These are phyloP conservation scores for Oreortyx pictus DNA, from an alignment of 2,797 vertebrate species.

Conservation along the genomic window DNA sequence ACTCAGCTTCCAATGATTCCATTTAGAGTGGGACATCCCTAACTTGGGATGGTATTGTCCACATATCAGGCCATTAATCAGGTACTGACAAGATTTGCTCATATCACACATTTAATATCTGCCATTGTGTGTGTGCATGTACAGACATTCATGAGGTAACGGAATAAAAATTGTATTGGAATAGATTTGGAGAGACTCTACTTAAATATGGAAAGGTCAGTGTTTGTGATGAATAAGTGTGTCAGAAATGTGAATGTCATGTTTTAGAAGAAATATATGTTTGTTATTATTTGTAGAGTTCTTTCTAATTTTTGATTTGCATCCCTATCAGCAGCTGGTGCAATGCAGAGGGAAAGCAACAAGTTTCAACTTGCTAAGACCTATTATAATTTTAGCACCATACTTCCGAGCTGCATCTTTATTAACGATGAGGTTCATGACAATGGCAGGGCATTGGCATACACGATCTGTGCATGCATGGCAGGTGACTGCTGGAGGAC, in stretches of 20 bases:
- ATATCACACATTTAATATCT: background rate
- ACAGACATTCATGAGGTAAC: background rate
- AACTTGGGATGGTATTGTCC: background rate
- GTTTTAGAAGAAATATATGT: background rate
- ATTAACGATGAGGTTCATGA: background rate
- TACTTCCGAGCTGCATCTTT: background rate
- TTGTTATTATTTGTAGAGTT: background rate
- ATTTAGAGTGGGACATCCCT: background rate
- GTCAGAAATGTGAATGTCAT: background rate
- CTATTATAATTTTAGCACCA: background rate
- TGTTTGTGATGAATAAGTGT: background rate
- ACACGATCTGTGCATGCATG: too few relatives aligned
- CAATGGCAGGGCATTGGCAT: accelerated
- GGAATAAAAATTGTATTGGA: background rate
- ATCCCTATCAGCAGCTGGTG: background rate
- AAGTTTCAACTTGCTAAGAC: background rate
- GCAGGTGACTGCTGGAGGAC: background rate
- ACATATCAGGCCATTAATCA: background rate
- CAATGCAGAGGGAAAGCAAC: background rate
- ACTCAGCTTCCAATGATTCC: background rate
- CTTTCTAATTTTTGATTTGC: background rate
- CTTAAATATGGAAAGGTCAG: background rate
- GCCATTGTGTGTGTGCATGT: background rate
- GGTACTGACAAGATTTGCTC: background rate
- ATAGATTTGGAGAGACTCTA: background rate